These are phyloP conservation scores for Elaeidobius kamerunicus DNA, from an alignment of 2,888 invertebrate genomes.

Conservation along the genomic window DNA sequence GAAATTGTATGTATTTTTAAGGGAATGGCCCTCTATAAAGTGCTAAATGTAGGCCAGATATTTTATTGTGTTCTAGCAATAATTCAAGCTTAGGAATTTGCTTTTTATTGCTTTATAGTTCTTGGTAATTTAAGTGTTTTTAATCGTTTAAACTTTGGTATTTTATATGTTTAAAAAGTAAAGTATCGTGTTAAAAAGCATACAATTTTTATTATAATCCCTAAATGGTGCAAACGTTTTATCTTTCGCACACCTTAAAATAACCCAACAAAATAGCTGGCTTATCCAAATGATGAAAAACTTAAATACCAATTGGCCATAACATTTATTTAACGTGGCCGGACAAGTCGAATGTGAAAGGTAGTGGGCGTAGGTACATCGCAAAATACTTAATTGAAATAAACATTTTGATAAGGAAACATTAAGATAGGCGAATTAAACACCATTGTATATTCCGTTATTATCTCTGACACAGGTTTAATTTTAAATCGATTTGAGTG, in stretches of 20 bases:
- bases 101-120: too few relatives aligned
- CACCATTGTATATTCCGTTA: constrained; percentile 39
- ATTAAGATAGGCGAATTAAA: constrained; percentile 48
- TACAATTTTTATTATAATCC: too few relatives aligned
- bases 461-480: constrained; percentile 50
- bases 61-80: too few relatives aligned
- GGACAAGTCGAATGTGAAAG: constrained; percentile 32
- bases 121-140: too few relatives aligned
- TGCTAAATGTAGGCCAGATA: too few relatives aligned
- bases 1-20: too few relatives aligned
- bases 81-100: too few relatives aligned
- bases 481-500: constrained; percentile 51
- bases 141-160: too few relatives aligned
- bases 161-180: too few relatives aligned
- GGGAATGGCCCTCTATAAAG: too few relatives aligned
- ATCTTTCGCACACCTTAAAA: constrained; percentile 7
- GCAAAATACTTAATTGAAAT: constrained; percentile 50
- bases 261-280: constrained; percentile 19
- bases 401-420: constrained; percentile 45
- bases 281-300: constrained; percentile 33
- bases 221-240: background rate
- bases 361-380: constrained; percentile 44
- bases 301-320: constrained; percentile 40
- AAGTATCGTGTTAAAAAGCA: too few relatives aligned
- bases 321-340: constrained; percentile 39